Evolutionary conservation across 2,888 invertebrate species (phyloP), one percentile per base, ranked within the genome.

Genomic region (Elegia similella): DNA sequence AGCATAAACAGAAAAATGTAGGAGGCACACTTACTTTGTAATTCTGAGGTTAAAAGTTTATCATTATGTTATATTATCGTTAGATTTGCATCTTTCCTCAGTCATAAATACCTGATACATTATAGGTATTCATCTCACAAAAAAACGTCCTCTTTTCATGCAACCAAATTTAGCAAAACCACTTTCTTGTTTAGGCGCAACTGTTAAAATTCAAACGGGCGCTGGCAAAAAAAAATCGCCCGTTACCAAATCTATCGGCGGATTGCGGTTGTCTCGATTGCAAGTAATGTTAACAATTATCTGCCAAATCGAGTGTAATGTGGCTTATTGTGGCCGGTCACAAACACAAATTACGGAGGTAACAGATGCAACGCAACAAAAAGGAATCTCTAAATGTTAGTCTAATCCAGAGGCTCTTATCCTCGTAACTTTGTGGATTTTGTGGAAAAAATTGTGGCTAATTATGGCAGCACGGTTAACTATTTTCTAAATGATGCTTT

Each of bases 211-310:
- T 66, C 69, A 75, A 80, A 80, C 76, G 67, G 76, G 70, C 59
- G 61, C 67, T 68, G 59, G 74, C 74, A 82, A 85, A 84, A 82
- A 85, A 84, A 84, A 84, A 72, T 59, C 57, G 68, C 66, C 82
- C 82, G 83, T 83, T 83, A 84, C 71, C 67, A 67, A 70, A 70
- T 59, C 68, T 67, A 71, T 70, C 66, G 71, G 70, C 68, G 68
- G 71, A 72, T 72, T 85, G 84, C 76, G 83, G 82, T 84, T 77
- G 68, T 68, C 75, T 68, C 69, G 73, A 76, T 81, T 80, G 76
- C 78, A 66, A 75, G 69, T 78, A 75, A 80, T 77, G 70, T 67
- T 69, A 69, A 76, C 73, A 75, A 80, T 80, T 82, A 78, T 78
- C 71, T 47, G 63, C 69, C 67, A 34, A 50, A 50, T 50, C 50